Evolutionary conservation across 2,888 invertebrate genomes (phyloP).

Genomic region (Pterostichus niger): DNA sequence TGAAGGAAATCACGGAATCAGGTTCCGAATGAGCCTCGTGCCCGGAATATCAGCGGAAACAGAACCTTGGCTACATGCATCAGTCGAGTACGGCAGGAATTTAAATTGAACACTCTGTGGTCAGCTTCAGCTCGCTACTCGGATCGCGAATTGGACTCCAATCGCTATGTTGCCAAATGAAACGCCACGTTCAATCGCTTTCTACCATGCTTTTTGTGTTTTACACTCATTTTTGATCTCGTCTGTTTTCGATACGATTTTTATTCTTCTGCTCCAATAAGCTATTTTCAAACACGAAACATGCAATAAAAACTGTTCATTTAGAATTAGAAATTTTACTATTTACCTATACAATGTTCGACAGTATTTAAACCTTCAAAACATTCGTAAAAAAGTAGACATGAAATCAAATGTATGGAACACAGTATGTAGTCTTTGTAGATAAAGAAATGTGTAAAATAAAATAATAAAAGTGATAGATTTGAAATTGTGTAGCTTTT

Average conservation of each 20-base stretch:
- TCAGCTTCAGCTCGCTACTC: slow-evolving; percentile 20
- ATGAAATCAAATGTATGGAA: too few relatives aligned
- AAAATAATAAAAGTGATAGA: background rate
- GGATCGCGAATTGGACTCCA: slow-evolving; percentile 42
- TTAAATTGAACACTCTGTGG: slow-evolving; percentile 65
- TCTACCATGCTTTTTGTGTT: slow-evolving; percentile 32
- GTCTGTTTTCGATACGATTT: background rate
- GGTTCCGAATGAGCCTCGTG: slow-evolving; percentile 66
- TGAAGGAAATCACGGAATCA: slow-evolving; percentile 65
- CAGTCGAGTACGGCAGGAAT: slow-evolving; percentile 59
- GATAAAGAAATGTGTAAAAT: too few relatives aligned
- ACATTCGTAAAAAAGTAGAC: too few relatives aligned
- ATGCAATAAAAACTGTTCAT: too few relatives aligned
- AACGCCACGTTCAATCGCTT: slow-evolving; percentile 47
- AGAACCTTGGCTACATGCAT: slow-evolving; percentile 55
- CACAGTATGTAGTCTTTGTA: too few relatives aligned
- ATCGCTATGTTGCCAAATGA: slow-evolving; percentile 57
- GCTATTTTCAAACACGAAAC: background rate
- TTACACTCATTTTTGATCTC: slow-evolving; percentile 29
- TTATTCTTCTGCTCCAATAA: background rate
- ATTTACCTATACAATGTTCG: too few relatives aligned
- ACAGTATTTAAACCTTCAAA: too few relatives aligned
- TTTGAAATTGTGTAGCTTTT: background rate
- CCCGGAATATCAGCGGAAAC: slow-evolving; percentile 61
- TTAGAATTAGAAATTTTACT: too few relatives aligned